Evolutionary conservation across 2,797 vertebrate genomes (phyloP), one percentile per base, ranked within the genome.

Genomic region (Rhincodon typus): DNA sequence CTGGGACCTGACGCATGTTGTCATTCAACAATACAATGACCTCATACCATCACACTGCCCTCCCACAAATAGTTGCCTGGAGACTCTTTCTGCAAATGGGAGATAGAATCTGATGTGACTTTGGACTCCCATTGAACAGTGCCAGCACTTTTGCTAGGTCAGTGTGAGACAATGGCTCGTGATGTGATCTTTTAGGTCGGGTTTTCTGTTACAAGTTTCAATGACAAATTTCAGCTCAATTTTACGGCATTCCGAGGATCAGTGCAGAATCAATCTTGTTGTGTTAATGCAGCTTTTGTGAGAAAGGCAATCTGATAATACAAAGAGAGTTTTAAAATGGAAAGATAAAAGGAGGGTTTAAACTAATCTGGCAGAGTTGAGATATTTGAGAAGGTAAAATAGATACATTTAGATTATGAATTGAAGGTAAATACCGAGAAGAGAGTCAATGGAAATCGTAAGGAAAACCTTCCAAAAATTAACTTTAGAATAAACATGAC

Each of bases 201-300:
- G 67, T 50, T 77, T 94, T 77, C 70, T 50, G 42, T 95, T 77
- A 95, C 94, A 95, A 53, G 70, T 77, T 74, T 95, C 42, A 50
- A 57, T 74, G 27, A 10, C 94, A 95, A 77, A 25, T 34, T 50
- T 95, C 46, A 95, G 17, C 30, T 95, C 94, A 95, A 30, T 77
- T 57, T 77, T 53, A 50, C 66, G 12, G 42, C 42, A 38, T n/a
- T 66, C 53, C 57, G 30, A 91, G 88, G 57, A 62, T 27, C 27
- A 17, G 15, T 38, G 19, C 42, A 70, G 53, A n/a, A 95, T 74
- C 42, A 94, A 94, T 53, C 27, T 53, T 95, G 42, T 6, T 25
- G 70, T 94, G 69, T 77, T 34, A 95, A 95, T 50, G 70, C 70
- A 77, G 94, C 94, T 95, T 53, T 95, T 95, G 94, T 95, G 46